A percentile compares a stretch with the other conserved stretches of the same genome.
These are phyloP conservation scores for Chondrilla cf. caribensis DNA, from an alignment of 37 sponge, comb jelly and placozoan genomes.

Conservation along the genomic window DNA sequence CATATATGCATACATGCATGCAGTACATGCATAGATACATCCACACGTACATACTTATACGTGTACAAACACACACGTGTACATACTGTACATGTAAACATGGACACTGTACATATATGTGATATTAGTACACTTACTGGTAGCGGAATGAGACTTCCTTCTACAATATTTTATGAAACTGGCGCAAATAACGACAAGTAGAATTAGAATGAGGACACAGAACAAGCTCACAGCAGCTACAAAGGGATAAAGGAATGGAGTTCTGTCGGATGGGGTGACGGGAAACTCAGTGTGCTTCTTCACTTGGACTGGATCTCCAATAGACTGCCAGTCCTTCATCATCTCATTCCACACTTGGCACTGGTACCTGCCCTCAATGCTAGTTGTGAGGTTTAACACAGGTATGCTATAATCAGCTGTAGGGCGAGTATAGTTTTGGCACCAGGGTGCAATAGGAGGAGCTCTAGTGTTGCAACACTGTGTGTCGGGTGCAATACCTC, in stretches of 20 bases:
- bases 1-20: background rate
- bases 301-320: conserved; percentile 14
- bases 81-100: too few species aligned
- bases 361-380: background rate
- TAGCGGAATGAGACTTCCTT: too few species aligned
- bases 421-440: background rate
- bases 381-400: background rate
- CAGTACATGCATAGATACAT: background rate
- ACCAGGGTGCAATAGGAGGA: background rate
- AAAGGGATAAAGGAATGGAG: too few species aligned
- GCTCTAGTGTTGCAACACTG: background rate
- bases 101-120: background rate
- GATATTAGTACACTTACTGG: too few species aligned
- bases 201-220: too few species aligned
- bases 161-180: too few species aligned
- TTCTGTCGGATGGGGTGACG: too few species aligned
- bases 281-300: too few species aligned
- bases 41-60: background rate
- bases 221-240: too few species aligned
- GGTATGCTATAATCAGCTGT: background rate
- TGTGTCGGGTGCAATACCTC: background rate
- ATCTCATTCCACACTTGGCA: background rate
- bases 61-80: too few species aligned
- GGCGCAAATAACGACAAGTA: too few species aligned
- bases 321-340: background rate